Evolutionary conservation across 2,797 vertebrate species (phyloP).

Genomic region (Synanceia verrucosa): DNA sequence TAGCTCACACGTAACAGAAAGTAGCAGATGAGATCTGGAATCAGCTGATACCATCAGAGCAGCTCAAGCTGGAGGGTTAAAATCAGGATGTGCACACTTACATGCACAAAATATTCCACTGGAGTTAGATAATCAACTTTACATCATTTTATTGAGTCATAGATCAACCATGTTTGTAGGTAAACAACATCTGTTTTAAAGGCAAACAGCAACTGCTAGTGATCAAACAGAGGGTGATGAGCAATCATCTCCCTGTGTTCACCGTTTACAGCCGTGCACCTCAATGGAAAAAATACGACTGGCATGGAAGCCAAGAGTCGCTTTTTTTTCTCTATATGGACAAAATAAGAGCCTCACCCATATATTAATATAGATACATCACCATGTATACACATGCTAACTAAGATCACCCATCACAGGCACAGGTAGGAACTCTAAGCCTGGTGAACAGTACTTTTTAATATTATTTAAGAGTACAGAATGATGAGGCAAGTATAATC

Average conservation of each 20-base stretch:
- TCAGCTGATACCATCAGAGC: not conserved
- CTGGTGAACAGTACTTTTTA: not conserved
- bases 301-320: not conserved
- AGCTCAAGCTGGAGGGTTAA: not conserved
- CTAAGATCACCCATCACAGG: not conserved
- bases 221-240: constrained; percentile 18
- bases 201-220: constrained; percentile 21
- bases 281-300: not conserved
- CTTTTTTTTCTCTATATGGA: constrained; percentile 36
- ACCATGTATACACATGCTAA: not conserved
- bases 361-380: not conserved
- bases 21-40: constrained; percentile 7
- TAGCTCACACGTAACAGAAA: too few relatives aligned
- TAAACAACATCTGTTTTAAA: constrained; percentile 32
- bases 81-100: not conserved
- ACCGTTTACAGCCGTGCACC: constrained; percentile 10
- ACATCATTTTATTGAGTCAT: not conserved
- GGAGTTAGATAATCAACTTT: not conserved
- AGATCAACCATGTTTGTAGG: not conserved
- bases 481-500: not conserved
- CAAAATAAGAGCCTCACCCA: constrained; percentile 21
- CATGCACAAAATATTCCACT: not conserved
- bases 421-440: not conserved
- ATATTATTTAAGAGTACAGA: not conserved
- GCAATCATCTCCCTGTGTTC: constrained; percentile 4